Conservation (phyloP, 2,113 vertebrate genomes). For the Strix aluco region DNA sequence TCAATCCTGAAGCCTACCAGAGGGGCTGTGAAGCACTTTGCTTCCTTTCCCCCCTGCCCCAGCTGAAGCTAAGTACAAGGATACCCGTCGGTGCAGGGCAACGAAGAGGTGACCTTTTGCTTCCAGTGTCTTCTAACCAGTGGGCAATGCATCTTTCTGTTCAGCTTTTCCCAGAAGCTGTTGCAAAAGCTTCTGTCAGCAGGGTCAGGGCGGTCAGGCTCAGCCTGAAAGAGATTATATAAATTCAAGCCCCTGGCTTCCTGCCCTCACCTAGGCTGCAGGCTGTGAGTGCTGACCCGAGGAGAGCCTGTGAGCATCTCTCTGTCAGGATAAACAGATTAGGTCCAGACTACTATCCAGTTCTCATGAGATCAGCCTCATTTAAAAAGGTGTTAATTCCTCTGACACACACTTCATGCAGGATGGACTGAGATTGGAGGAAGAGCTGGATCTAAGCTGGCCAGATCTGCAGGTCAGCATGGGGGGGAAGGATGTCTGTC, state of each 20-base stretch:
- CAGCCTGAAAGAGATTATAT: slow-evolving; percentile 6
- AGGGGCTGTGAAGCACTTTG: background rate
- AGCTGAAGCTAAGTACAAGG: background rate
- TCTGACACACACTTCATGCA: background rate
- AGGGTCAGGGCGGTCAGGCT: slow-evolving; percentile 22
- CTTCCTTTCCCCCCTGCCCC: background rate
- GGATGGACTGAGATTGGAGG: background rate
- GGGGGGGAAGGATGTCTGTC: background rate
- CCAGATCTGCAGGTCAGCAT: slow-evolving; percentile 53
- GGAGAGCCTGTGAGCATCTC: background rate
- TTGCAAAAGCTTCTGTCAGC: slow-evolving; percentile 33
- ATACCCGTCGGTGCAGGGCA: background rate
- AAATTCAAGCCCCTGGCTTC: background rate
- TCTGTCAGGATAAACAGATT: slow-evolving; percentile 67
- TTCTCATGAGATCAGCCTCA: slow-evolving; percentile 69
- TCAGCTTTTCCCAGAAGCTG: slow-evolving; percentile 8
- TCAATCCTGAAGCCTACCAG: background rate
- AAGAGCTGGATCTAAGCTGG: background rate
- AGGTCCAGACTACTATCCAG: slow-evolving; percentile 54
- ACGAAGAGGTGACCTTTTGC: background rate
- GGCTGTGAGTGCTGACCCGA: rapidly evolving
- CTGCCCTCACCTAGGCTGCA: background rate
- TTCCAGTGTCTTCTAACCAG: background rate
- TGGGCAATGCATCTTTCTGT: background rate
- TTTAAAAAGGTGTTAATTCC: slow-evolving; percentile 53